phyloP scores from a whole-genome alignment of 2,888 invertebrate species.

The Dugesia japonica region DNA sequence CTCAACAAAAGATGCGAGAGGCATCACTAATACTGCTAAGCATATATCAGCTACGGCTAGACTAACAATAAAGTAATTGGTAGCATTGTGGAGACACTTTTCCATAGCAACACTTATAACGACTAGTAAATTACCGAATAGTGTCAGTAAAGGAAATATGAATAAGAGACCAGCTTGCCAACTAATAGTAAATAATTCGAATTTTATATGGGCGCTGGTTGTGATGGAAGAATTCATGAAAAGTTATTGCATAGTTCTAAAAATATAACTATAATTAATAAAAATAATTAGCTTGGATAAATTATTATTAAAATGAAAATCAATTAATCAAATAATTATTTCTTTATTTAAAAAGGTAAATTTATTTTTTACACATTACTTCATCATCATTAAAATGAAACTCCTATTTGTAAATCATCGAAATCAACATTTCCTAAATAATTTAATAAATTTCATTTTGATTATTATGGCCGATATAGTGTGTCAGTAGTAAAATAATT shows the following conservation, averaged over 20 bases:
- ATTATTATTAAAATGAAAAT: too few species aligned
- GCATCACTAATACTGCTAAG: conserved; percentile 92
- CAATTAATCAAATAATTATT: too few species aligned
- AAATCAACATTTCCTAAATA: too few species aligned
- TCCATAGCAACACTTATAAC: conserved; percentile 72
- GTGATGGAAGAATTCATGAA: not conserved
- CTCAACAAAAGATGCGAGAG: conserved; percentile 92
- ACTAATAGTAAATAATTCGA: not conserved
- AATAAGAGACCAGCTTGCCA: conserved; percentile 46
- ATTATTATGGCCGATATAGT: too few species aligned
- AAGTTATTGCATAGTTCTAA: not conserved
- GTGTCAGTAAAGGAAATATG: conserved; percentile 75
- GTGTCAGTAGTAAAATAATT: too few species aligned
- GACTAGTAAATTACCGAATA: conserved; percentile 90
- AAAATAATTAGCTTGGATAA: too few species aligned
- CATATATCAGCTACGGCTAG: conserved; percentile 83
- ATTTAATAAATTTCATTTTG: too few species aligned
- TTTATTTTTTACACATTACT: too few species aligned
- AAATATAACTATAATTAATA: too few species aligned
- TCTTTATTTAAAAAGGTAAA: too few species aligned
- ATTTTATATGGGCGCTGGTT: not conserved
- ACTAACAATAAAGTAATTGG: conserved; percentile 97
- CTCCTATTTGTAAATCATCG: too few species aligned
- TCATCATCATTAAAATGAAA: too few species aligned
- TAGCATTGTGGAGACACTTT: conserved; percentile 77